Conservation (phyloP, 1,140 invertebrate species). For the Lucilia cuprina region DNA sequence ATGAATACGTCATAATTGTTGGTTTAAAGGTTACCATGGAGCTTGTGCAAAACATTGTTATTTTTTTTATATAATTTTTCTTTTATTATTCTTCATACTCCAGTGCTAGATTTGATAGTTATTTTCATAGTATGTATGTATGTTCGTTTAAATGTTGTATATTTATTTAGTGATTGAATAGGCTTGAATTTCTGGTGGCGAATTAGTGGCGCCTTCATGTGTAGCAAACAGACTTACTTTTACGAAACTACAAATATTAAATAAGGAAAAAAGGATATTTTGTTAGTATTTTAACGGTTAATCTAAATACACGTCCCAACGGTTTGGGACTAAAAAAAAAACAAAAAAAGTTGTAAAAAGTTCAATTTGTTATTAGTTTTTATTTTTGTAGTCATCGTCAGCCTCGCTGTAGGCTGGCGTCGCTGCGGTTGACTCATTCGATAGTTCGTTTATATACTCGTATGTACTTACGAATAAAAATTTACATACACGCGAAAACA, state of each 20-base stretch:
- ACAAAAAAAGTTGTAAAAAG: background rate
- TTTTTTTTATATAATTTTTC: background rate
- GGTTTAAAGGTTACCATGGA: background rate
- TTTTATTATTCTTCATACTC: too few relatives aligned
- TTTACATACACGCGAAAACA: background rate
- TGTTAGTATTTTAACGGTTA: background rate
- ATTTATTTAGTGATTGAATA: background rate
- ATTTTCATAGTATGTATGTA: too few relatives aligned
- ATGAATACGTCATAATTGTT: background rate
- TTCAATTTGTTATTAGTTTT: background rate
- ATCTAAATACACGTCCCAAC: background rate
- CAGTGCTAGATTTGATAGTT: too few relatives aligned
- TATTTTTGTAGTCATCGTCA: background rate
- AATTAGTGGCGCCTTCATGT: conserved; percentile 18
- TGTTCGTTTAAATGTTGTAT: too few relatives aligned
- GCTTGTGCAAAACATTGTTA: background rate
- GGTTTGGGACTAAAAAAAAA: background rate
- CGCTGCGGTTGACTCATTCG: background rate
- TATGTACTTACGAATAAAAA: background rate
- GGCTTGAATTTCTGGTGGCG: conserved; percentile 1
- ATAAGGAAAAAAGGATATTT: background rate
- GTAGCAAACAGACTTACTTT: background rate
- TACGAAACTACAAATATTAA: background rate
- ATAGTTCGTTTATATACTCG: background rate
- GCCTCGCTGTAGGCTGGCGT: background rate